These are phyloP conservation scores for Staurois parvus DNA, from an alignment of 2,797 vertebrate genomes.

Conservation along the genomic window DNA sequence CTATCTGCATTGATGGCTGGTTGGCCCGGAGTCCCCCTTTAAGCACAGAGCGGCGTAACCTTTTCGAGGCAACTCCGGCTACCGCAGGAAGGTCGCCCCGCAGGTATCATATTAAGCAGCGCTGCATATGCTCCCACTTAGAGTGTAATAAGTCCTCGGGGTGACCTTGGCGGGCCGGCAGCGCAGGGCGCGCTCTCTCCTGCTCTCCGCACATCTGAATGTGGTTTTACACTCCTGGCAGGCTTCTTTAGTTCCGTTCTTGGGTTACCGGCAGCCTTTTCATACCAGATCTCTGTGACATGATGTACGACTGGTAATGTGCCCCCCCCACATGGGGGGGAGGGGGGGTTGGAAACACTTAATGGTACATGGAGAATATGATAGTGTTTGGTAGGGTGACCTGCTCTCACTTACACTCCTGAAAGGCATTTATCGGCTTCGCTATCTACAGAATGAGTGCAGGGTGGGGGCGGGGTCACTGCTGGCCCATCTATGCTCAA, in stretches of 20 bases:
- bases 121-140: conserved; percentile 35
- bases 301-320: conserved; percentile 13
- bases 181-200: neutral
- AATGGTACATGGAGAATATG: no score
- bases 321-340: no score
- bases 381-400: neutral
- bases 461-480: no score
- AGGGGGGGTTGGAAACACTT: no score
- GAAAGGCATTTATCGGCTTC: neutral
- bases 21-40: no score
- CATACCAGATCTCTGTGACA: conserved; percentile 10
- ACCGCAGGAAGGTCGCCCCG: neutral
- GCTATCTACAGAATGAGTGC: no score
- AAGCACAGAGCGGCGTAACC: no score
- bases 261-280: neutral
- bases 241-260: conserved; percentile 15
- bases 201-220: neutral
- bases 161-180: conserved; percentile 21
- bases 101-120: neutral
- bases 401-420: neutral
- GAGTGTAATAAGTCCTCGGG: conserved; percentile 20
- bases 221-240: conserved; percentile 3
- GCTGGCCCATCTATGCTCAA: no score
- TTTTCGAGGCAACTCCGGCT: no score
- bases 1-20: no score